Conservation (phyloP, 2,888 invertebrate species). For the Trachelus tabidus region DNA sequence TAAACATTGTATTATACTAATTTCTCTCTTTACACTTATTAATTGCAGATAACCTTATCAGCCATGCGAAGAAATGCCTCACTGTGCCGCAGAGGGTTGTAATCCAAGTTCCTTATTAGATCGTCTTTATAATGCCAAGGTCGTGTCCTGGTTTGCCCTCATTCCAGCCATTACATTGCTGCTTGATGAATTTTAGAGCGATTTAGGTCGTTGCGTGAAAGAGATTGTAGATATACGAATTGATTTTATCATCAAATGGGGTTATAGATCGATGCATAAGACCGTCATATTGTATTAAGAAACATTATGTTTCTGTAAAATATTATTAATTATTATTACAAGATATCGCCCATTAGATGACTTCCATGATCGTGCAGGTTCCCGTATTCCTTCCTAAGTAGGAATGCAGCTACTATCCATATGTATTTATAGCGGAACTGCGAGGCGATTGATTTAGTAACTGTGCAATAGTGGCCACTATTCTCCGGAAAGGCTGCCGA, state of each 20-base stretch:
- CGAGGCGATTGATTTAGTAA: background rate
- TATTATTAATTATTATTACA: background rate
- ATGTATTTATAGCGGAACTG: background rate
- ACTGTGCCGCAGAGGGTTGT: constrained; percentile 10
- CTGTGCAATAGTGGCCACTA: background rate
- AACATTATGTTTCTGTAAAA: background rate
- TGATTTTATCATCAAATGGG: background rate
- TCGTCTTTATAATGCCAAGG: constrained; percentile 38
- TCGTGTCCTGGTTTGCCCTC: constrained; percentile 31
- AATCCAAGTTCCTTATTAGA: constrained; percentile 33
- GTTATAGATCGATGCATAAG: background rate
- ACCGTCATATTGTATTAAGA: background rate
- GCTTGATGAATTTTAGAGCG: constrained; percentile 2
- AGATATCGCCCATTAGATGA: background rate
- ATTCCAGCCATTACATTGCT: constrained; percentile 3
- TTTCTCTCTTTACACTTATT: background rate
- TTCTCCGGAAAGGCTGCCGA: background rate
- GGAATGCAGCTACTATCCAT: background rate
- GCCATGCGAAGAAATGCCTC: background rate
- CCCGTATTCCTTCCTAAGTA: background rate
- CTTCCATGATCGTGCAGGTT: background rate
- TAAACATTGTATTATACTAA: background rate
- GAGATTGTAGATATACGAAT: constrained; percentile 17
- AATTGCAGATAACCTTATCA: background rate
- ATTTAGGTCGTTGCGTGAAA: constrained; percentile 10